phyloP scores from a whole-genome alignment of 2,888 invertebrate species.

The Apotomis turbidana region DNA sequence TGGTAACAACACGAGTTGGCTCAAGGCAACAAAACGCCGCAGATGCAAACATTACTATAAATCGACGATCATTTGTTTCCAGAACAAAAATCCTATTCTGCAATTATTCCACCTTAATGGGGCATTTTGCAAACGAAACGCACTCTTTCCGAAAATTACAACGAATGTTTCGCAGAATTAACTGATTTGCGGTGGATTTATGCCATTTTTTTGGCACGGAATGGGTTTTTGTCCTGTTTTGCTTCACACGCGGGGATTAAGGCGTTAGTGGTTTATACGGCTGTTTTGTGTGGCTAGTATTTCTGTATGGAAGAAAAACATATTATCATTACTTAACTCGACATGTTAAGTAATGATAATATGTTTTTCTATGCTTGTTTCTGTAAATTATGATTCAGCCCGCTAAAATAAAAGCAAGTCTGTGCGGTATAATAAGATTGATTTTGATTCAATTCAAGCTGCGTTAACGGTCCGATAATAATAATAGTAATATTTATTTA shows the following conservation, averaged over 20 bases:
- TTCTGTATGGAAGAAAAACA: too few relatives aligned
- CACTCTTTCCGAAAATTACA: slow-evolving; percentile 57
- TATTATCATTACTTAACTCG: too few relatives aligned
- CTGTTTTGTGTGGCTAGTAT: neutral
- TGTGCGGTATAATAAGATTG: too few relatives aligned
- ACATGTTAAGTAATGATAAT: too few relatives aligned
- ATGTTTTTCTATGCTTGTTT: too few relatives aligned
- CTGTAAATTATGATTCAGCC: too few relatives aligned
- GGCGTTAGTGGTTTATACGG: slow-evolving; percentile 15
- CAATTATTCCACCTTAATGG: slow-evolving; percentile 58
- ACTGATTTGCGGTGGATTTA: slow-evolving; percentile 52
- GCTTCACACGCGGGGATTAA: slow-evolving; percentile 25
- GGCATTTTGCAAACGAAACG: slow-evolving; percentile 56
- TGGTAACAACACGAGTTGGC: neutral
- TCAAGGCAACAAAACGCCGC: slow-evolving; percentile 10
- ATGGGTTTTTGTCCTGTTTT: slow-evolving; percentile 33
- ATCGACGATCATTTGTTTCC: slow-evolving; percentile 45
- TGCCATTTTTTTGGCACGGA: slow-evolving; percentile 47
- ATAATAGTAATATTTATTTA: too few relatives aligned
- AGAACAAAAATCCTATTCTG: slow-evolving; percentile 53
- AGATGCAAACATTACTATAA: slow-evolving; percentile 41
- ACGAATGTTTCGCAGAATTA: slow-evolving; percentile 52
- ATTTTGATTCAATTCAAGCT: too few relatives aligned
- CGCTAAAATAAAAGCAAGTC: neutral
- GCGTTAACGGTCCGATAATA: too few relatives aligned